A percentile compares a stretch with the other conserved stretches of the same genome.
phyloP scores from a whole-genome alignment of 1,140 invertebrate genomes.

The Latrodectus geometricus region DNA sequence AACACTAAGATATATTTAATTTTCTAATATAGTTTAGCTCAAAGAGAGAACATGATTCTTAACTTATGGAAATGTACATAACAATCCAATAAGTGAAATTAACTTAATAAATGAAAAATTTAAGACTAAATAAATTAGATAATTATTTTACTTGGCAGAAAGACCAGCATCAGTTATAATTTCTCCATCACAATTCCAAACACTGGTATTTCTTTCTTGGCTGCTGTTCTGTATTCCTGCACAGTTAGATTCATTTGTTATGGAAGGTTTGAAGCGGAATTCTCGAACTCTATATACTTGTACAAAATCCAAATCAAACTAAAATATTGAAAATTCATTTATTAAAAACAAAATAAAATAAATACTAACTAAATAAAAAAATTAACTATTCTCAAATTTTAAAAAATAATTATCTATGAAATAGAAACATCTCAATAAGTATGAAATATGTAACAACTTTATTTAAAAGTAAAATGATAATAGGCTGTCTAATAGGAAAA shows the following conservation, averaged over 20 bases:
- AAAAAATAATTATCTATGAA: too few species aligned
- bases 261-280: slow-evolving; percentile 77
- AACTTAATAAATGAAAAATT: not conserved
- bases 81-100: not conserved
- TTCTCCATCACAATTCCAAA: slow-evolving; percentile 91
- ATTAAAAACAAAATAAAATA: too few species aligned
- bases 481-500: too few species aligned
- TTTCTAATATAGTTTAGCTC: not conserved
- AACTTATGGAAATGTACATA: not conserved
- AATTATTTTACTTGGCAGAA: slow-evolving; percentile 75
- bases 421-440: too few species aligned
- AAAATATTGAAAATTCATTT: slow-evolving; percentile 60
- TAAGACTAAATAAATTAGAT: not conserved
- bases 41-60: not conserved
- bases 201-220: slow-evolving; percentile 66
- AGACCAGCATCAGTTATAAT: slow-evolving; percentile 78
- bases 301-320: slow-evolving; percentile 83
- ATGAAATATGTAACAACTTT: too few species aligned
- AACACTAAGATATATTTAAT: not conserved
- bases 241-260: slow-evolving; percentile 65
- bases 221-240: slow-evolving; percentile 64
- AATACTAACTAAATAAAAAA: too few species aligned
- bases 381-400: too few species aligned
- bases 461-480: too few species aligned
- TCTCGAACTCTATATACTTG: slow-evolving; percentile 81